Conservation (phyloP, 2,888 invertebrate species). For the Colostygia pectinataria region DNA sequence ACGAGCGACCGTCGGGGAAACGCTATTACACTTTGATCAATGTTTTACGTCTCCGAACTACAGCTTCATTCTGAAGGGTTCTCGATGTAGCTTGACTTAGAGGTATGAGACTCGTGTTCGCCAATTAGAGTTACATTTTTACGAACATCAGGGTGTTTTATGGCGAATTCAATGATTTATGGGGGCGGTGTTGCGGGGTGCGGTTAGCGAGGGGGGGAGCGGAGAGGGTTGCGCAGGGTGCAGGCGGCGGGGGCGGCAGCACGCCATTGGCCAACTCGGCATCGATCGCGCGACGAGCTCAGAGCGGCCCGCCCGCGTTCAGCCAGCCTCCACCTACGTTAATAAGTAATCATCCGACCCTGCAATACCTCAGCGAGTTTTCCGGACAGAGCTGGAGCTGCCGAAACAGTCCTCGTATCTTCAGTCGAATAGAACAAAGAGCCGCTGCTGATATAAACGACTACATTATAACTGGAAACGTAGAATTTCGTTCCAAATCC, state of each 20-base stretch:
- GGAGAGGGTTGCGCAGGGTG: constrained; percentile 72
- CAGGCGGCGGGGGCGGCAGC: constrained; percentile 68
- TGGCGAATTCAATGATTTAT: constrained; percentile 82
- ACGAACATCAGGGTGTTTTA: constrained; percentile 81
- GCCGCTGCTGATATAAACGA: constrained; percentile 69
- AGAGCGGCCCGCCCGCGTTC: constrained; percentile 76
- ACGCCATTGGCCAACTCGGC: constrained; percentile 80
- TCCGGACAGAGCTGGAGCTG: constrained; percentile 76
- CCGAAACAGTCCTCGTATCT: constrained; percentile 75
- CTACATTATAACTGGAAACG: constrained; percentile 42
- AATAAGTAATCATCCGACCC: constrained; percentile 83
- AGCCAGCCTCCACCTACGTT: constrained; percentile 82
- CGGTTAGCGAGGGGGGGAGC: constrained; percentile 57
- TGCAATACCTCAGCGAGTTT: constrained; percentile 79
- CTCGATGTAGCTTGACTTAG: constrained; percentile 63
- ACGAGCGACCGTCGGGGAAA: constrained; percentile 60
- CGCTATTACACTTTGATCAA: constrained; percentile 73
- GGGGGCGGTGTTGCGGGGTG: constrained; percentile 77
- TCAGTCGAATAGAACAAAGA: constrained; percentile 75
- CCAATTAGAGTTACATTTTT: constrained; percentile 82
- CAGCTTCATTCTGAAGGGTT: constrained; percentile 52
- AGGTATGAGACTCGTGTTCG: constrained; percentile 73
- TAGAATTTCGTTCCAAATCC: not conserved
- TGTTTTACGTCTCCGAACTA: constrained; percentile 68
- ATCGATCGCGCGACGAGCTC: constrained; percentile 80